Percentiles rank a stretch among this genome's conserved stretches.
These are phyloP conservation scores for Panthera tigris DNA, from an alignment of 2,113 vertebrate species.

Conservation along the genomic window DNA sequence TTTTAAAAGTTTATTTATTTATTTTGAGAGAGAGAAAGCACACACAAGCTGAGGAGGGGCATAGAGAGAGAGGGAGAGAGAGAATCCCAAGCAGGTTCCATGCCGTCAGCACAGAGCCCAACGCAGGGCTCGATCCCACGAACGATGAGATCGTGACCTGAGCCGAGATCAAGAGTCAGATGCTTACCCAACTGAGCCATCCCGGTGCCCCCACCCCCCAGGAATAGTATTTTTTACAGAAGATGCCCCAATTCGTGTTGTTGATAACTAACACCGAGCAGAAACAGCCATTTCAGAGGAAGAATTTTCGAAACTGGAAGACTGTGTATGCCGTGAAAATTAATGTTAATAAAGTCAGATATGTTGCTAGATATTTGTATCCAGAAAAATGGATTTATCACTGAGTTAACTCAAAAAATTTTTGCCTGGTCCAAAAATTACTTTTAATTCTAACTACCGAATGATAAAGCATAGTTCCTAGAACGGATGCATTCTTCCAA, in stretches of 20 bases:
- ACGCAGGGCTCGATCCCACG: no score
- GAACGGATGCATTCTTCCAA: fast-evolving
- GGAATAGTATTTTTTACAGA: neutral
- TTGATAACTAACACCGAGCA: neutral
- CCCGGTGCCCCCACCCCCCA: no score
- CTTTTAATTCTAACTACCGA: neutral
- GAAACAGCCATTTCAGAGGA: neutral
- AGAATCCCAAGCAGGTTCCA: no score
- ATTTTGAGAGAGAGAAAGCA: no score
- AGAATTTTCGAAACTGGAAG: neutral
- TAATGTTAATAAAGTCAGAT: neutral
- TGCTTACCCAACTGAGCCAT: no score
- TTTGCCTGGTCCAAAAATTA: neutral
- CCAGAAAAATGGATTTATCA: neutral
- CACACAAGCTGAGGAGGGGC: no score
- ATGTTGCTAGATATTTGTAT: neutral
- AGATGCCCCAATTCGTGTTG: fast-evolving
- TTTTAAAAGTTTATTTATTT: no score
- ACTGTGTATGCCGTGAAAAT: neutral
- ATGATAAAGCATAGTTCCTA: no score
- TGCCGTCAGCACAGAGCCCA: no score
- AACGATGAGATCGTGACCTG: no score
- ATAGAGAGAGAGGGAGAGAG: no score
- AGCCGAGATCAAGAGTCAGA: no score
- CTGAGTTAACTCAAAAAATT: neutral